Evolutionary conservation across 2,888 invertebrate genomes (phyloP), one percentile per base, ranked within the genome.

Genomic region (Cactoblastis cactorum): DNA sequence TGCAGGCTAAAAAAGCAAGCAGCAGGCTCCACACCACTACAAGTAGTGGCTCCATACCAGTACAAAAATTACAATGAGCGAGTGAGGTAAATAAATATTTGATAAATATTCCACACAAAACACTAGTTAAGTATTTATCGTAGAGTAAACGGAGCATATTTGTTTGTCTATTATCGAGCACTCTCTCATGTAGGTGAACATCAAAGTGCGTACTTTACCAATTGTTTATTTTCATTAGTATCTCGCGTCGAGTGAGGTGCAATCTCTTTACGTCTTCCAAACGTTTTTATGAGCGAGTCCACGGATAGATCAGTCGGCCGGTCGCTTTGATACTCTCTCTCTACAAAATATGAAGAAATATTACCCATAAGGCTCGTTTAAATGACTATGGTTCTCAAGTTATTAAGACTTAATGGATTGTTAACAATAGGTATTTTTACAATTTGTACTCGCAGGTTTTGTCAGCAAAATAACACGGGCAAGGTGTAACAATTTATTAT

Each of bases 191-290:
- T 67, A 58, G 58, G 61, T 59, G 59, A 53, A 79, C 74, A 76
- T 80, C 80, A 80, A 80, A 80, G 80, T 64, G 55, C 59, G 50
- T 56, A 53, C 56, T 69, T 64, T 60, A 61, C 56, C 53, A 53
- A 69, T 70, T 79, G 77, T 80, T 80, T 80, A 77, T 80, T 77
- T 76, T 68, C 67, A 69, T 64, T 66, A 79, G 78, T 80, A 71
- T 79, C 77, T 79, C 67, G 72, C 68, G 67, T 35, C 22, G 46
- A 47, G 35, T 34, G 46, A 47, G 46, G 43, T 43, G 17, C 43
- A 32, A 43, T 28, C 43, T 41, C 17, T 14, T 28, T 37, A 11
- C 15, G 41, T 24, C 14, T 3, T 15, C 11, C 43, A 43, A 28
- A 22, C 28, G 24, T 43, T 28, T 43, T 43, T 43, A 43, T 43